Percentiles rank a stretch among this genome's conserved stretches.
Conservation (phyloP, 2,888 invertebrate genomes). For the Aspidiotus rigidus region DNA sequence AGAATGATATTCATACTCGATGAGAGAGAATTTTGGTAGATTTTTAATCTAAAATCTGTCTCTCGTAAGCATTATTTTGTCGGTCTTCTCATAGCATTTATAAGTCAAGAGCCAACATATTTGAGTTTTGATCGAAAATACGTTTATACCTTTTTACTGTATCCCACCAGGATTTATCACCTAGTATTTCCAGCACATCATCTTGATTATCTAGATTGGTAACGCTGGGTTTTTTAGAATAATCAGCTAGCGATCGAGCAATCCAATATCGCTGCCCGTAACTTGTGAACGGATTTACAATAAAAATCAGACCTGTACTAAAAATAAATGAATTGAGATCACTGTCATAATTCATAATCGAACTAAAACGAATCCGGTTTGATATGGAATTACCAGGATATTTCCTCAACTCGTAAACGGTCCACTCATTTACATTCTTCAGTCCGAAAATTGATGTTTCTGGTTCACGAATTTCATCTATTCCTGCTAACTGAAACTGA, state of each 20-base stretch:
- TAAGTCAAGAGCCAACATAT: background rate
- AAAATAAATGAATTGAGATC: conserved; percentile 3
- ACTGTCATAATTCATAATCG: conserved; percentile 10
- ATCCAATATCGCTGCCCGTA: conserved; percentile 77
- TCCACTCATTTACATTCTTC: conserved; percentile 51
- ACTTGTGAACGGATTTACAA: conserved; percentile 72
- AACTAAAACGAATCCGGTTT: conserved; percentile 13
- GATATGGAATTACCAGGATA: conserved; percentile 49
- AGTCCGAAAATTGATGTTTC: conserved; percentile 41
- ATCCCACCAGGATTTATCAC: conserved; percentile 56
- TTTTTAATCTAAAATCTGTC: too few relatives aligned
- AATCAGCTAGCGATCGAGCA: conserved; percentile 63
- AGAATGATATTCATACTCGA: background rate
- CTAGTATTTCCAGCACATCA: conserved; percentile 40
- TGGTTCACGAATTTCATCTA: background rate
- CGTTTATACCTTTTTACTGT: conserved; percentile 46
- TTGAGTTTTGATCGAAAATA: conserved; percentile 9
- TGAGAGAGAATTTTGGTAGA: background rate
- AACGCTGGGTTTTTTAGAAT: conserved; percentile 62
- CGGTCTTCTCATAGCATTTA: background rate
- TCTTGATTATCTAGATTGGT: conserved; percentile 55
- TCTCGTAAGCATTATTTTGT: too few relatives aligned
- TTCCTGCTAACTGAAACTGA: background rate
- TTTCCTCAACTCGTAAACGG: conserved; percentile 51
- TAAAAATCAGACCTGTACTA: conserved; percentile 60